Percentiles rank a stretch among this genome's conserved stretches.
Conservation (phyloP, 64 coral and sea anemone genomes). For the Hydrozoanthus tunicans region DNA sequence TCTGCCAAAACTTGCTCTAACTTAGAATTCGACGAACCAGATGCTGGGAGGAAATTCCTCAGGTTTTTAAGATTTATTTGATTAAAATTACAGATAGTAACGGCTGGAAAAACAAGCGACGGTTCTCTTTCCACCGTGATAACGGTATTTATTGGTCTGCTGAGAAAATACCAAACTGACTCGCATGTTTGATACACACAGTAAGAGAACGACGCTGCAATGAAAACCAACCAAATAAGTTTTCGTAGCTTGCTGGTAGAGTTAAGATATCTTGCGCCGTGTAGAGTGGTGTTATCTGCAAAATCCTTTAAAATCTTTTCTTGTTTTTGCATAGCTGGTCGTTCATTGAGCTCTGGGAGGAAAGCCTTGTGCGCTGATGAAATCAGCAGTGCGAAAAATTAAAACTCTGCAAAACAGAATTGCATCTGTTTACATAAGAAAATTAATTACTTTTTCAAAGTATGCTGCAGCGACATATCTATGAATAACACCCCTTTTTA, state of each 20-base stretch:
- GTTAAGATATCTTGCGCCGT: constrained; percentile 11
- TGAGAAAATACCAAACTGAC: neutral
- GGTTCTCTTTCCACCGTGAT: neutral
- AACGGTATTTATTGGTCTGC: constrained; percentile 37
- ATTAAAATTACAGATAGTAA: constrained; percentile 75
- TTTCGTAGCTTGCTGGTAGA: constrained; percentile 10
- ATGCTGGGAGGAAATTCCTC: neutral
- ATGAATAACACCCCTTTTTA: too few species aligned
- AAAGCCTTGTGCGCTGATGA: too few species aligned
- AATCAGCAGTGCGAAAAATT: neutral
- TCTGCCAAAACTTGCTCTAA: neutral
- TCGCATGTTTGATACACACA: neutral
- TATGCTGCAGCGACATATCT: too few species aligned
- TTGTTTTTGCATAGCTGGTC: neutral
- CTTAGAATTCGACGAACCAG: too few species aligned
- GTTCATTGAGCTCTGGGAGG: too few species aligned
- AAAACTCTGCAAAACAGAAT: neutral
- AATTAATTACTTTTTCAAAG: too few species aligned
- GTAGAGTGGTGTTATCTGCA: constrained; percentile 32
- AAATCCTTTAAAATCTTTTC: constrained; percentile 14
- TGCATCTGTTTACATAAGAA: too few species aligned
- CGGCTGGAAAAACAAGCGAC: constrained; percentile 56
- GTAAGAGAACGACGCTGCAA: constrained; percentile 7
- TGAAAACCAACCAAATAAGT: constrained; percentile 19
- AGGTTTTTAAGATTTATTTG: neutral